These are phyloP conservation scores for Phrynocephalus versicolor DNA, from an alignment of 2,113 vertebrate genomes.

Conservation along the genomic window DNA sequence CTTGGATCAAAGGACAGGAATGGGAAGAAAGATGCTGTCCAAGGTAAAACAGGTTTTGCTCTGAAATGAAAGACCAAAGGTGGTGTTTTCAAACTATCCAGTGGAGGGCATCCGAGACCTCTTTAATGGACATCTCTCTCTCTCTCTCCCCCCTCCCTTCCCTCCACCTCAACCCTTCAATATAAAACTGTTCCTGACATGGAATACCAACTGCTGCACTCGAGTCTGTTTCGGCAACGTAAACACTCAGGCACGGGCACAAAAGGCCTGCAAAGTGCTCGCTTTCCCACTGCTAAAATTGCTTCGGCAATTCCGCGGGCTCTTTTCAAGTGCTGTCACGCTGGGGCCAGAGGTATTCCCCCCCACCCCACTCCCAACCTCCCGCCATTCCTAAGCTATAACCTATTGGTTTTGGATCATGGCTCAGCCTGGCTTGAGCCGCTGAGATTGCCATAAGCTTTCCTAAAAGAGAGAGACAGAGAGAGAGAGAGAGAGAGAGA, in stretches of 20 bases:
- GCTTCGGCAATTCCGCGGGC: not conserved
- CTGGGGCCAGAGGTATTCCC: no score
- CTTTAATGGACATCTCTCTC: not conserved
- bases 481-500: no score
- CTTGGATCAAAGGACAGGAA: no score
- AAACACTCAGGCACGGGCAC: not conserved
- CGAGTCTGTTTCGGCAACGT: not conserved
- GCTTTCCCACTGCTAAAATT: not conserved
- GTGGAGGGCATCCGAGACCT: not conserved
- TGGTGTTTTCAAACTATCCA: not conserved
- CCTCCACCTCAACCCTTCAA: no score
- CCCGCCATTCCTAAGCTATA: not conserved
- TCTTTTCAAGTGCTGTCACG: not conserved
- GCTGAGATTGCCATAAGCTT: not conserved
- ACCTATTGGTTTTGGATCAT: not conserved
- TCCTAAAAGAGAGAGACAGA: no score
- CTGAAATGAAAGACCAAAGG: not conserved
- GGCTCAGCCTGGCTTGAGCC: not conserved
- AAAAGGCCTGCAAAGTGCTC: not conserved
- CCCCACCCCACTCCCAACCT: no score
- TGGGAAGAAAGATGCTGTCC: no score
- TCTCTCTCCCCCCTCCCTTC: no score
- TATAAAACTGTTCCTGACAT: not conserved
- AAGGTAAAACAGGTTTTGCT: not conserved
- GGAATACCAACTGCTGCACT: not conserved